Evolutionary conservation across 2,888 invertebrate species (phyloP).

Genomic region (Euplexia lucipara): DNA sequence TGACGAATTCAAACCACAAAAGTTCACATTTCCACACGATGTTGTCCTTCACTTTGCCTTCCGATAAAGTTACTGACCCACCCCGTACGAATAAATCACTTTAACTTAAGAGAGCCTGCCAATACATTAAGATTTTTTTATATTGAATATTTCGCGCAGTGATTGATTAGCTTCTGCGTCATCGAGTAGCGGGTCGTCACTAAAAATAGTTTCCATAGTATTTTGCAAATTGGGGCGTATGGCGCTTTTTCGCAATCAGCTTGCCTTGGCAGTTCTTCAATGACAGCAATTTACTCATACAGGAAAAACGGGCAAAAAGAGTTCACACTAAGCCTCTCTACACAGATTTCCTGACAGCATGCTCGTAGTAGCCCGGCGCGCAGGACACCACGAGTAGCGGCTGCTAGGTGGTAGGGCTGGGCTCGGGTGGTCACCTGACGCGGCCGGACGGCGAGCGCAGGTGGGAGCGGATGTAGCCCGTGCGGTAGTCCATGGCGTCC

Average conservation of each 20-base stretch:
- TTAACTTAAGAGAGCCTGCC: conserved; percentile 15
- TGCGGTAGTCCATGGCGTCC: conserved; percentile 95
- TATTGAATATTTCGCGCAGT: conserved; percentile 1
- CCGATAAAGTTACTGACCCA: conserved; percentile 42
- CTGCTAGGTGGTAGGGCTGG: conserved; percentile 49
- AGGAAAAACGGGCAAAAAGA: conserved; percentile 39
- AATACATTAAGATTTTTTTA: background rate
- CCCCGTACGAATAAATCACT: conserved; percentile 34
- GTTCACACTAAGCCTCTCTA: conserved; percentile 44
- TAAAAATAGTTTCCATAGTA: background rate
- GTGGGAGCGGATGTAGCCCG: conserved; percentile 97
- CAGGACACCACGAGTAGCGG: conserved; percentile 55
- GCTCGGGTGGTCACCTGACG: conserved; percentile 95
- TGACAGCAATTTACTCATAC: conserved; percentile 36
- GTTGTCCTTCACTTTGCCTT: conserved; percentile 45
- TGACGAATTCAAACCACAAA: conserved; percentile 36
- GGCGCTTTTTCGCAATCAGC: background rate
- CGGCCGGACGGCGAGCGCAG: conserved; percentile 97
- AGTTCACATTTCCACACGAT: conserved; percentile 42
- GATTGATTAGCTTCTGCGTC: background rate
- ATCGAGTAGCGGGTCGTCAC: background rate
- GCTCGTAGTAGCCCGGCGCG: conserved; percentile 51
- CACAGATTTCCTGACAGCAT: conserved; percentile 55
- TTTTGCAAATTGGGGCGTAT: background rate
- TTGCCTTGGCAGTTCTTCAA: conserved; percentile 26